These are phyloP conservation scores for Nemotelus nigrinus DNA, from an alignment of 2,888 invertebrate species.

Conservation along the genomic window DNA sequence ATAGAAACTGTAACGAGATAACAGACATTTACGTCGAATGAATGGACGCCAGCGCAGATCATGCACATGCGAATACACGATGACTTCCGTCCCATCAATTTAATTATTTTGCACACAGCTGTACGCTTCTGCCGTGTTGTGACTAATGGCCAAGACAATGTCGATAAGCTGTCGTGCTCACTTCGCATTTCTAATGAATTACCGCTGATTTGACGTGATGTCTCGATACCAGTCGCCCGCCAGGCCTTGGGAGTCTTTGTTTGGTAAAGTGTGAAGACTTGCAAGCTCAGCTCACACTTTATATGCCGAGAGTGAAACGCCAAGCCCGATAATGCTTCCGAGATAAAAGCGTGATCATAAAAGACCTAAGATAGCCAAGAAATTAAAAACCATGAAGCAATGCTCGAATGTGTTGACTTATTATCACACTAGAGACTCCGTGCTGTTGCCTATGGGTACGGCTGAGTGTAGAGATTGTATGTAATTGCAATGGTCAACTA, in stretches of 20 bases:
- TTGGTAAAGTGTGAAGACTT: neutral
- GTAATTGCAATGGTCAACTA: no score
- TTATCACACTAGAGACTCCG: no score
- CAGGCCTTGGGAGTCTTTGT: slow-evolving; percentile 29
- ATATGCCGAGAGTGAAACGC: neutral
- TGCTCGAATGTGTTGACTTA: no score
- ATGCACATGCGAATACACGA: neutral
- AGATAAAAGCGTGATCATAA: no score
- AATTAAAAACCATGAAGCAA: no score
- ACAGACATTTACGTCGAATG: no score
- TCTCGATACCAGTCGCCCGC: neutral
- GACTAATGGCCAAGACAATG: slow-evolving; percentile 14
- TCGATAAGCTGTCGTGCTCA: neutral
- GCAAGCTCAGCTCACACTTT: slow-evolving; percentile 28
- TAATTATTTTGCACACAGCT: neutral
- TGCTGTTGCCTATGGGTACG: no score
- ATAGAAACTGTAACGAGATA: no score
- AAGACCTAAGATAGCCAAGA: no score
- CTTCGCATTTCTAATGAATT: slow-evolving; percentile 33
- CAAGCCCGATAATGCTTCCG: no score
- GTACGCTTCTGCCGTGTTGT: neutral
- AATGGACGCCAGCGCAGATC: neutral
- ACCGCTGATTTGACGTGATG: neutral
- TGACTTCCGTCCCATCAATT: neutral
- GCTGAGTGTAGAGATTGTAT: no score